Evolutionary conservation across 92 coral and sea anemone species (phyloP).

Genomic region (Heliopora coerulea): DNA sequence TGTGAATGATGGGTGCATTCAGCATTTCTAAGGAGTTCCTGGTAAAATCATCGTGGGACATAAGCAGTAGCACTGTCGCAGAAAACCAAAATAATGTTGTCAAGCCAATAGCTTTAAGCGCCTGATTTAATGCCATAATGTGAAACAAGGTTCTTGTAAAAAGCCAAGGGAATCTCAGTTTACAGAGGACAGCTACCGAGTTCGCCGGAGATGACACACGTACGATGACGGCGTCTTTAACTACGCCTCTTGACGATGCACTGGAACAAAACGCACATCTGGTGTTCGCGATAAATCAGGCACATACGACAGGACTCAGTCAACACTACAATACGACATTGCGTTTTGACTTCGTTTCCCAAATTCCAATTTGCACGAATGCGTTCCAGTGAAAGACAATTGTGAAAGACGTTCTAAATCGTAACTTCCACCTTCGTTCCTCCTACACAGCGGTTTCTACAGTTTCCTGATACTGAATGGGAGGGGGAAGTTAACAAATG

Average conservation of each 20-base stretch:
- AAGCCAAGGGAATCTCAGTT: too few relatives aligned
- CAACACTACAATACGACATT: too few relatives aligned
- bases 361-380: too few relatives aligned
- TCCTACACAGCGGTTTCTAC: not conserved
- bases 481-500: not conserved
- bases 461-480: not conserved
- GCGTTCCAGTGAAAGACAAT: too few relatives aligned
- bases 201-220: too few relatives aligned
- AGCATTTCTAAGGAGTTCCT: conserved; percentile 93
- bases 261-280: too few relatives aligned
- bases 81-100: conserved; percentile 97
- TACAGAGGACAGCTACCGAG: too few relatives aligned
- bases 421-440: not conserved
- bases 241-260: too few relatives aligned
- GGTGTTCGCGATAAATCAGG: not conserved
- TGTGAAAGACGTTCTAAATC: too few relatives aligned
- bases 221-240: too few relatives aligned
- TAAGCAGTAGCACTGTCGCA: conserved; percentile 81
- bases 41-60: conserved; percentile 86
- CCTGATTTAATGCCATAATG: conserved; percentile 65
- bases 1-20: conserved; percentile 77
- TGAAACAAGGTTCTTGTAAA: not conserved
- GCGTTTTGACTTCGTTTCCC: too few relatives aligned
- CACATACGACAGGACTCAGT: not conserved
- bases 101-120: conserved; percentile 79